phyloP scores from a whole-genome alignment of 2,888 invertebrate genomes.

The Heteromurus nitidus region DNA sequence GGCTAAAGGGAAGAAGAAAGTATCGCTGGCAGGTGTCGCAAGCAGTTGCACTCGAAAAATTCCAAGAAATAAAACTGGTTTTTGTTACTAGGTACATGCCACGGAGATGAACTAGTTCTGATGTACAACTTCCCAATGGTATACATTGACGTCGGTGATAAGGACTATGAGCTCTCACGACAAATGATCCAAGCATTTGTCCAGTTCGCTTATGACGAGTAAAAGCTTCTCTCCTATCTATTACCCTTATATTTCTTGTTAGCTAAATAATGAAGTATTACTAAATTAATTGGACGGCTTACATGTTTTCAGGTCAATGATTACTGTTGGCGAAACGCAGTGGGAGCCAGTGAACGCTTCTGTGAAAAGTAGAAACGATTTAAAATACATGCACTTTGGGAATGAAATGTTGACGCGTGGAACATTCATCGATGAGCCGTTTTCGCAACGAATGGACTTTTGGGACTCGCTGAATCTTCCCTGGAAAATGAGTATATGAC shows the following conservation, averaged over 20 bases:
- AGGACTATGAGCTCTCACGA: constrained; percentile 66
- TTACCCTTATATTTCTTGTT: background rate
- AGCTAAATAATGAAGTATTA: background rate
- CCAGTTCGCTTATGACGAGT: constrained; percentile 67
- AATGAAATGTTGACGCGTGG: constrained; percentile 4
- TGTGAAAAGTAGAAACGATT: background rate
- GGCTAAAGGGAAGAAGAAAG: background rate
- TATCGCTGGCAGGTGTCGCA: constrained; percentile 1
- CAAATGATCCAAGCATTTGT: constrained; percentile 63
- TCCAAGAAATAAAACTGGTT: no score
- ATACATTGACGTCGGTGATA: constrained; percentile 37
- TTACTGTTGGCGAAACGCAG: constrained; percentile 28
- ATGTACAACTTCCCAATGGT: constrained; percentile 77
- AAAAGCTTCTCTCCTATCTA: background rate
- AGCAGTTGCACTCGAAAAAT: no score
- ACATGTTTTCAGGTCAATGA: background rate
- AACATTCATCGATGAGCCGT: constrained; percentile 63
- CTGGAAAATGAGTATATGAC: constrained; percentile 57
- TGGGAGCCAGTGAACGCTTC: constrained; percentile 52
- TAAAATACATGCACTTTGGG: constrained; percentile 64
- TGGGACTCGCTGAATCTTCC: constrained; percentile 66
- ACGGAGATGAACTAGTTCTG: constrained; percentile 78
- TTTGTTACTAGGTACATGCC: constrained; percentile 37
- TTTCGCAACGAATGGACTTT: constrained; percentile 65
- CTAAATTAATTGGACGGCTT: background rate